These are phyloP conservation scores for Galaxea fascicularis DNA, from an alignment of 92 coral and sea anemone genomes.

Conservation along the genomic window DNA sequence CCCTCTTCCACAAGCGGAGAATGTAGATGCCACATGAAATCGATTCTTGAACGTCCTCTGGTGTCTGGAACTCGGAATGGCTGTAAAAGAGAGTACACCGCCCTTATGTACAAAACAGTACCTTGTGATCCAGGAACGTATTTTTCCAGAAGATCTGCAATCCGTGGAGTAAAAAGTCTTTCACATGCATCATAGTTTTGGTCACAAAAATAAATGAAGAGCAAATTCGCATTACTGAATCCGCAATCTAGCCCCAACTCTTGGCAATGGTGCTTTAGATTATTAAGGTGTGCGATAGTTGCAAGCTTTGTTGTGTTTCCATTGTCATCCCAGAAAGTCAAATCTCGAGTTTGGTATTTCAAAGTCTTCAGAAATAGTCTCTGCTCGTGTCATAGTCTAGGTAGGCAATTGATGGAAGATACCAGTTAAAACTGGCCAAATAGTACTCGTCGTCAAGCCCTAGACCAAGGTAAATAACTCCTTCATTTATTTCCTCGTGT, in stretches of 20 bases:
- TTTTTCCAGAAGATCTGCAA: constrained; percentile 56
- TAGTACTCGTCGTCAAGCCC: constrained; percentile 39
- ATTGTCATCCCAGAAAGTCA: neutral
- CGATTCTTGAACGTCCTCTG: constrained; percentile 46
- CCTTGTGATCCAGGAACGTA: constrained; percentile 57
- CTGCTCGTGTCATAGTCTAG: constrained; percentile 65
- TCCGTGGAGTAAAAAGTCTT: constrained; percentile 39
- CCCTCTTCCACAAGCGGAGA: constrained; percentile 38
- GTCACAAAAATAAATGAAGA: constrained; percentile 43
- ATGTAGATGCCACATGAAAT: constrained; percentile 55
- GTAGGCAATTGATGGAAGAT: constrained; percentile 38
- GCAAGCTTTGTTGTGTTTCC: constrained; percentile 28
- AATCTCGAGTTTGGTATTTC: constrained; percentile 17
- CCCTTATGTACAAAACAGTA: constrained; percentile 47
- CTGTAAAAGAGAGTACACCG: constrained; percentile 38
- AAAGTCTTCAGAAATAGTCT: constrained; percentile 55
- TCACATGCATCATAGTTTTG: constrained; percentile 24
- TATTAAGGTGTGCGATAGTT: constrained; percentile 22
- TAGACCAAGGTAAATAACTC: constrained; percentile 39
- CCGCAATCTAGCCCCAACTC: constrained; percentile 43
- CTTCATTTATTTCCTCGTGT: constrained; percentile 30
- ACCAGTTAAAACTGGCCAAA: constrained; percentile 52
- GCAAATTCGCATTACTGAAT: constrained; percentile 27
- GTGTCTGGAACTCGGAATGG: constrained; percentile 38
- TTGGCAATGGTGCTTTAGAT: constrained; percentile 31